Evolutionary conservation across 2,888 invertebrate species (phyloP), one percentile per base, ranked within the genome.

Genomic region (Epirrita christyi): DNA sequence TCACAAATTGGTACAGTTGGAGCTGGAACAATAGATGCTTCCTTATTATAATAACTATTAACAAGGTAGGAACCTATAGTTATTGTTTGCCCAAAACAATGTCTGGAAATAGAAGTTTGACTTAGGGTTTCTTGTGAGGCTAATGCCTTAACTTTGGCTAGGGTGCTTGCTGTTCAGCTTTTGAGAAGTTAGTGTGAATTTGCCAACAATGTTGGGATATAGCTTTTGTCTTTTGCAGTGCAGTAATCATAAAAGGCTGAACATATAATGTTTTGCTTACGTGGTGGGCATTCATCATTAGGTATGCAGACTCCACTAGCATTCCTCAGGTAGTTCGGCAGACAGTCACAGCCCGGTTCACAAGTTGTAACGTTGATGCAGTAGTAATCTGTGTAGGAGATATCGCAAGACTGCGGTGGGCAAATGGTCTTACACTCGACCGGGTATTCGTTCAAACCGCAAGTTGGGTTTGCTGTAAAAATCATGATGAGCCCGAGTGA

Each of bases 301-400:
- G 64, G 66, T 38, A 82, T 67, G 40, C 82, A 81, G 15, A 68
- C 59, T 2, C 73, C 75, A n/a, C 68, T 63, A 1, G 59, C 58
- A 46, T 78, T 72, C 11, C 81, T 70, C 1, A 79, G 61, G 54
- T 75, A 61, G 32, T 71, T 48, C 0, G 71, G 67, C 0, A 67
- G 63, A 55, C 81, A 82, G 28, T 79, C 66, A 45, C 82, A 82
- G 0, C 81, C 81, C 0, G 72, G 67, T 27, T 70, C 71, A 51
- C 76, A 76, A 9, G 40, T n/a, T 2, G 53, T 34, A 2, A 55
- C 53, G 0, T 68, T 47, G 0, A 63, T 62, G 36, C 71, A 72
- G 8, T 34, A n/a, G 40, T 74, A 80, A 0, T 69, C 61, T 0
- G 74, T 76, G 48, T 75, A 80, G 0, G 72, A 55, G 34, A 67